Conservation (phyloP, 2,113 vertebrate genomes). For the Suncus etruscus region DNA sequence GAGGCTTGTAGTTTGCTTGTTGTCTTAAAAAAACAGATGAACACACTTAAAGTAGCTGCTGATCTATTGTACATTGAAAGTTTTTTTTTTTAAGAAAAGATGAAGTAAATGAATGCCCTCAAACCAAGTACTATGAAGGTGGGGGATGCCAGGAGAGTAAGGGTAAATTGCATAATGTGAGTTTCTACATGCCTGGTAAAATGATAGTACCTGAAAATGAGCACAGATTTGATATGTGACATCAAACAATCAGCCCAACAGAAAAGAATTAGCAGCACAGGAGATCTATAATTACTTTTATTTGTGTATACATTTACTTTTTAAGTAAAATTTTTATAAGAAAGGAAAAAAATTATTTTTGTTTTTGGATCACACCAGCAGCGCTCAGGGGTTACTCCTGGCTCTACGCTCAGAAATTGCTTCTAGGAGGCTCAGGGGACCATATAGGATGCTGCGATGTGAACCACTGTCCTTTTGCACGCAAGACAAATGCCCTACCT, state of each 20-base stretch:
- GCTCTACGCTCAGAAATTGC: too few species aligned
- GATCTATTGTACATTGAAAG: neutral
- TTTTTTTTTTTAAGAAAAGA: conserved; percentile 36
- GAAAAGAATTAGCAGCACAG: neutral
- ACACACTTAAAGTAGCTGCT: neutral
- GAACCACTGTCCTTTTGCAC: too few species aligned
- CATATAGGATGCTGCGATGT: too few species aligned
- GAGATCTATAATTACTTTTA: too few species aligned
- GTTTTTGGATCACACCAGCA: too few species aligned
- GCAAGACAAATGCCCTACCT: too few species aligned
- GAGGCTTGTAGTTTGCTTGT: neutral
- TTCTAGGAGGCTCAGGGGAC: too few species aligned
- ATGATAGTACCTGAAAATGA: neutral
- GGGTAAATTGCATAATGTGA: neutral
- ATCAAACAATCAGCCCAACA: neutral
- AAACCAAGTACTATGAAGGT: neutral
- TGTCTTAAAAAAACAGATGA: conserved; percentile 25
- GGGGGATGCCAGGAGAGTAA: neutral
- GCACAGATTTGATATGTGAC: neutral
- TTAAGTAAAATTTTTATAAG: too few species aligned
- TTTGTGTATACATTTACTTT: too few species aligned
- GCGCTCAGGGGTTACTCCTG: too few species aligned
- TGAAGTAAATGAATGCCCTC: neutral
- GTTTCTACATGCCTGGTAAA: neutral
- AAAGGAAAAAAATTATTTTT: too few species aligned